Conservation (phyloP, 2,888 invertebrate genomes). For the Spodoptera exigua region DNA sequence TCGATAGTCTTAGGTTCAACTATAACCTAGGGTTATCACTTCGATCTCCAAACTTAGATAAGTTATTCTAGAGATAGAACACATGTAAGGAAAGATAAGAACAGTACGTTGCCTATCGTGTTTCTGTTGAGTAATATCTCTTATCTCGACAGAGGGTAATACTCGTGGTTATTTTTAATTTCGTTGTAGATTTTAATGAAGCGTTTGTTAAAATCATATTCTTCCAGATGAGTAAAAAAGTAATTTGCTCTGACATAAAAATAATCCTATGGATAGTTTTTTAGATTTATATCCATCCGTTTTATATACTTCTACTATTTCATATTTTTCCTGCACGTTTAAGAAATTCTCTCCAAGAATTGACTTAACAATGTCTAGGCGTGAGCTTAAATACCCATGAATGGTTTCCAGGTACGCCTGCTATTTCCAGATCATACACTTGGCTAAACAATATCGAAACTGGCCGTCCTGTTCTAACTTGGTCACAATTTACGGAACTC, state of each 20-base stretch:
- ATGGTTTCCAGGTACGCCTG: conserved; percentile 54
- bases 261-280: too few species aligned
- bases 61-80: conserved; percentile 37
- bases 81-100: conserved; percentile 38
- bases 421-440: conserved; percentile 55
- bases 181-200: not conserved
- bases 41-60: conserved; percentile 41
- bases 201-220: too few species aligned
- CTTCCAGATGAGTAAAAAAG: too few species aligned
- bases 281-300: too few species aligned
- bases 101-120: conserved; percentile 41
- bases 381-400: conserved; percentile 37
- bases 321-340: too few species aligned
- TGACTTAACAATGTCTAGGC: conserved; percentile 22
- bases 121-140: conserved; percentile 33
- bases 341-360: too few species aligned
- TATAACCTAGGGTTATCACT: conserved; percentile 32
- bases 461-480: conserved; percentile 35
- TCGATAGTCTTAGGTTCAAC: conserved; percentile 1
- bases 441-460: conserved; percentile 47
- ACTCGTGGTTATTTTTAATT: conserved; percentile 6
- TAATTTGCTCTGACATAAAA: too few species aligned
- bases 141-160: conserved; percentile 8
- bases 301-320: too few species aligned
- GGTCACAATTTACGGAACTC: conserved; percentile 30